A percentile compares a stretch with the other conserved stretches of the same genome.
Evolutionary conservation across 2,113 vertebrate genomes (phyloP).

Genomic region (Orientallactaga bullata): DNA sequence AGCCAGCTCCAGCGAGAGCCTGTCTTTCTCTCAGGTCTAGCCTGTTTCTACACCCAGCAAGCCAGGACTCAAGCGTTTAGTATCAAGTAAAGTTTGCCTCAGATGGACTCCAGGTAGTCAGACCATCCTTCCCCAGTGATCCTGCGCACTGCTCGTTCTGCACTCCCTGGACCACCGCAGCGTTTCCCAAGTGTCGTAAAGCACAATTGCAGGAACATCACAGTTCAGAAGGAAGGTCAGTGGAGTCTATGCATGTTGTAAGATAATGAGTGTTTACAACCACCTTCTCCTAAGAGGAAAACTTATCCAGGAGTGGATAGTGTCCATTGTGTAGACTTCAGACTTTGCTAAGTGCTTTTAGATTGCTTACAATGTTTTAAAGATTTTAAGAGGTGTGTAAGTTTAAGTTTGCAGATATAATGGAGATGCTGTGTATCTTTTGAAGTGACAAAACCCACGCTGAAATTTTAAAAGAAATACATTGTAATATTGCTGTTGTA

Average conservation of each 20-base stretch:
- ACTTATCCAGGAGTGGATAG: slow-evolving; percentile 86
- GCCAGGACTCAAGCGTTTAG: slow-evolving; percentile 54
- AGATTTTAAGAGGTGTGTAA: slow-evolving; percentile 91
- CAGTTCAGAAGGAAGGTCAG: slow-evolving; percentile 86
- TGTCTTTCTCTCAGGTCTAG: background rate
- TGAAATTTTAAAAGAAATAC: slow-evolving; percentile 87
- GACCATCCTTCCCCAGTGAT: slow-evolving; percentile 68
- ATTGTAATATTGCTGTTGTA: slow-evolving; percentile 88
- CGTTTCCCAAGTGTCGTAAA: slow-evolving; percentile 83
- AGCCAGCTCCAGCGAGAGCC: background rate
- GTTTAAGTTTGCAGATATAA: slow-evolving; percentile 91
- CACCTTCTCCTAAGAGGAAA: slow-evolving; percentile 85
- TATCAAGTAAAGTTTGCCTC: slow-evolving; percentile 30
- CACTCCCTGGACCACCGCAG: slow-evolving; percentile 81
- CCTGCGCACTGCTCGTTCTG: slow-evolving; percentile 81
- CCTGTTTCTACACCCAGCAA: background rate
- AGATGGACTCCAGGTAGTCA: slow-evolving; percentile 73
- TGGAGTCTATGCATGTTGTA: slow-evolving; percentile 91
- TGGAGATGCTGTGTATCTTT: slow-evolving; percentile 91
- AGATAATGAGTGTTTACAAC: slow-evolving; percentile 90
- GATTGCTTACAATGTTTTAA: slow-evolving; percentile 87
- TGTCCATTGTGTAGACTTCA: slow-evolving; percentile 89
- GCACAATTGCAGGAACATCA: slow-evolving; percentile 86
- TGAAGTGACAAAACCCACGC: slow-evolving; percentile 87
- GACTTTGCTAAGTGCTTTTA: slow-evolving; percentile 90